phyloP scores from a whole-genome alignment of 1,140 invertebrate genomes.

The Whitmania pigra region DNA sequence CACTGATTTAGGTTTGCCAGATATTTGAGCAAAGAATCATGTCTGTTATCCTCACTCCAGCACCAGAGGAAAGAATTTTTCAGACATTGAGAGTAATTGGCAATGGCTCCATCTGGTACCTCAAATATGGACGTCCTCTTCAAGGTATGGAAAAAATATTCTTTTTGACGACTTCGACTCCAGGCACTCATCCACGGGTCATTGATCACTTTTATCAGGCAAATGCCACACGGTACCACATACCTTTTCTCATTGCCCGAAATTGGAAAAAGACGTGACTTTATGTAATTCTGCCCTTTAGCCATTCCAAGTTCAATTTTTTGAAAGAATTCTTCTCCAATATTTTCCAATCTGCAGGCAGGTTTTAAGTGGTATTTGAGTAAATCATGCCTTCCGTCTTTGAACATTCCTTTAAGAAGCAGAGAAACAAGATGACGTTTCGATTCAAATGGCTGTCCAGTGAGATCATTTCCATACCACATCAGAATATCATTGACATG shows the following conservation, averaged over 20 bases:
- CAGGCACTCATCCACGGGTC: slow-evolving; percentile 47
- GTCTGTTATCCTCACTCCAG: slow-evolving; percentile 10
- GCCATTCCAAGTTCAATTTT: neutral
- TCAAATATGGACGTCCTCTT: slow-evolving; percentile 41
- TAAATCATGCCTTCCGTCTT: slow-evolving; percentile 29
- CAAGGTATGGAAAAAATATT: slow-evolving; percentile 48
- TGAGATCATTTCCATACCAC: neutral
- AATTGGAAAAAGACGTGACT: slow-evolving; percentile 27
- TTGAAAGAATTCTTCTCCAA: neutral
- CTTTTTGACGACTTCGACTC: slow-evolving; percentile 40
- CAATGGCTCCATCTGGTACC: slow-evolving; percentile 37
- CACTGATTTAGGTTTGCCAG: neutral
- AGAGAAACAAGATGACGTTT: neutral
- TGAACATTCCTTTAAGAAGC: neutral
- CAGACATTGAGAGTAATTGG: slow-evolving; percentile 34
- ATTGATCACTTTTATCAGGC: slow-evolving; percentile 22
- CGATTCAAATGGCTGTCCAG: neutral
- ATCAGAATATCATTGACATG: neutral
- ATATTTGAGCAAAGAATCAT: neutral
- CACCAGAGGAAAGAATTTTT: slow-evolving; percentile 17
- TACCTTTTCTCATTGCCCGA: slow-evolving; percentile 13
- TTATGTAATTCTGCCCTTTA: slow-evolving; percentile 1
- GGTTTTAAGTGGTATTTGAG: slow-evolving; percentile 27
- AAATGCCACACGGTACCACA: slow-evolving; percentile 15
- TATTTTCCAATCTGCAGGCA: slow-evolving; percentile 10